Evolutionary conservation across 1,140 invertebrate species (phyloP).

Genomic region (Camponotus floridanus): DNA sequence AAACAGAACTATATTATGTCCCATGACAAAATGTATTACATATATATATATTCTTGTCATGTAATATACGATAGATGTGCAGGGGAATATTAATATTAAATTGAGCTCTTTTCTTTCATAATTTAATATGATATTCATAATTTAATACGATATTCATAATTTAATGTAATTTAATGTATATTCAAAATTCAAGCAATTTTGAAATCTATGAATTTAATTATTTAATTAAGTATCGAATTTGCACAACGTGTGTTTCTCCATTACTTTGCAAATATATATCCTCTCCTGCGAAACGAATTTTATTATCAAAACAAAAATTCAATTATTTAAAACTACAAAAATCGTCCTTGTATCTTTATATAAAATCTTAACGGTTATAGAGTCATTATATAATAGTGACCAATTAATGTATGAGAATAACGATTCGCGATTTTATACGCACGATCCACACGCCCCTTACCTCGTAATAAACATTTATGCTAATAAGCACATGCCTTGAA

Average conservation of each 20-base stretch:
- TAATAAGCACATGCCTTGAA: constrained; percentile 80
- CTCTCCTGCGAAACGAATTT: neutral
- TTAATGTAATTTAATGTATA: no score
- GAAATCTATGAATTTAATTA: neutral
- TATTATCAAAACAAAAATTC: neutral
- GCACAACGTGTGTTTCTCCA: neutral
- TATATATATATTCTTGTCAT: neutral
- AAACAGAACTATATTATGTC: neutral
- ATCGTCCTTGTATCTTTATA: neutral
- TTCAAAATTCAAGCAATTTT: neutral
- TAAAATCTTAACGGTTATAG: neutral
- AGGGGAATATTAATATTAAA: no score
- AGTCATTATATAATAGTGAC: neutral
- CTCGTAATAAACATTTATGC: constrained; percentile 28
- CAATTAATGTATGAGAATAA: neutral
- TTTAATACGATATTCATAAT: no score
- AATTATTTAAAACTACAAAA: neutral
- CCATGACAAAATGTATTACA: neutral
- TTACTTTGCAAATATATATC: neutral
- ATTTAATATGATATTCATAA: neutral
- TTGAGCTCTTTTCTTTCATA: neutral
- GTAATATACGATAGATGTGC: neutral
- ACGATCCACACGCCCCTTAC: constrained; percentile 38
- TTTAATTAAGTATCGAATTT: constrained; percentile 7
- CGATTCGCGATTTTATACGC: neutral